Evolutionary conservation across 2,888 invertebrate species (phyloP), one percentile per base, ranked within the genome.

Genomic region (Linnaemya tessellans): DNA sequence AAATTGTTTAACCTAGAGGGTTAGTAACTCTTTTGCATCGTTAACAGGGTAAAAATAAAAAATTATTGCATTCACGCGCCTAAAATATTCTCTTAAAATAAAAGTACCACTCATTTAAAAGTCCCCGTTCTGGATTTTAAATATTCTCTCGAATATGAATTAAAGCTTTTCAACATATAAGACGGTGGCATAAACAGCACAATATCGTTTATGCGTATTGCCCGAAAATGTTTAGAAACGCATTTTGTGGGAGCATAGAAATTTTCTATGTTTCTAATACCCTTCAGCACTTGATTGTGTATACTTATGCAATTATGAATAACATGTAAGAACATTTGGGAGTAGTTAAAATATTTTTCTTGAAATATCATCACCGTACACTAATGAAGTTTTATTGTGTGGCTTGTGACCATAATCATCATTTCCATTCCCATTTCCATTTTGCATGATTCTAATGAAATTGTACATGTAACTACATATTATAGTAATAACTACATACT

Each of bases 321-420:
- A n/a, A n/a, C n/a, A 20, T 71, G 8, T 58, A 35, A 51, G 13
- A 65, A 25, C n/a, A 9, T 80, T 64, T 35, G 9, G n/a, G 25
- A 9, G 49, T 56, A 73, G 46, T 49, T 56, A 41, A 49, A 68
- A 56, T 9, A 38, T 73, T 70, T 70, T 64, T 22, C 38, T 60
- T 60, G 51, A 49, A 58, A 80, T 67, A 30, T 67, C 73, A 73
- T 74, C 65, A 58, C 35, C 70, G 38, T 46, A 58, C 67, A 78
- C 43, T 65, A 67, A 73, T 64, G 68, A 49, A 38, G 38, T 84
- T 79, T 80, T 74, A 79, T 84, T 75, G 56, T 80, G 68, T 65
- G 84, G 79, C 70, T 75, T 80, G 74, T 75, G 43, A 30, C 60
- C 49, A 43, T 46, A 68, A 64, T 64, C 67, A 54, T 46, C 46